phyloP scores from a whole-genome alignment of 2,888 invertebrate genomes.

The Girardia tigrina region DNA sequence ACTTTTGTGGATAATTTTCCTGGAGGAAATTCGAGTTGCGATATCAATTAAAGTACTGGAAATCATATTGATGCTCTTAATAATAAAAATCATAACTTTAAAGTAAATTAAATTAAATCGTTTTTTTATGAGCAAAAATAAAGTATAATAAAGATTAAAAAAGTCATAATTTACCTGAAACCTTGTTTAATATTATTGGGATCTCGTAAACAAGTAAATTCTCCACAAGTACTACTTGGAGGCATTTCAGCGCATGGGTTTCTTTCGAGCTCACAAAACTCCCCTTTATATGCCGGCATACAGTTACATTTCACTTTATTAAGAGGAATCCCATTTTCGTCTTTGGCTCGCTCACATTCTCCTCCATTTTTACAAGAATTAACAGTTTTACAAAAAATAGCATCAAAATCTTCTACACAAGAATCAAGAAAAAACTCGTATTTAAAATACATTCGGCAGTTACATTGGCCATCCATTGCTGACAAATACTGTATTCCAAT shows the following conservation, averaged over 20 bases:
- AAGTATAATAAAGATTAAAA: not conserved
- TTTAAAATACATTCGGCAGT: constrained; percentile 16
- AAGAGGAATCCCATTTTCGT: not conserved
- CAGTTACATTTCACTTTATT: not conserved
- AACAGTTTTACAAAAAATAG: not conserved
- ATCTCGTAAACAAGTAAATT: constrained; percentile 1
- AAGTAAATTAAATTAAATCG: too few species aligned
- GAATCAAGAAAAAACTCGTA: constrained; percentile 4
- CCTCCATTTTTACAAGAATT: constrained; percentile 2
- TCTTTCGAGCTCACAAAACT: constrained; percentile 4
- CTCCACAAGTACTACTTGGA: not conserved
- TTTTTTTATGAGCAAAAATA: too few species aligned
- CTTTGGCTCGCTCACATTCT: not conserved
- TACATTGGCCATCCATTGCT: constrained; percentile 6
- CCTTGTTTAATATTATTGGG: not conserved
- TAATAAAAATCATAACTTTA: too few species aligned
- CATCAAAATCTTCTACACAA: not conserved
- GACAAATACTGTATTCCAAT: not conserved
- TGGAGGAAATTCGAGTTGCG: too few species aligned
- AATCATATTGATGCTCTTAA: too few species aligned
- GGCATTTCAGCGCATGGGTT: not conserved
- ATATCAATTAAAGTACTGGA: too few species aligned
- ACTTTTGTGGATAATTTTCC: too few species aligned
- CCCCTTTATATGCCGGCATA: not conserved
- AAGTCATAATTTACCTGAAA: not conserved